Evolutionary conservation across 1,140 invertebrate species (phyloP).

Genomic region (Sesamia nonagrioides): DNA sequence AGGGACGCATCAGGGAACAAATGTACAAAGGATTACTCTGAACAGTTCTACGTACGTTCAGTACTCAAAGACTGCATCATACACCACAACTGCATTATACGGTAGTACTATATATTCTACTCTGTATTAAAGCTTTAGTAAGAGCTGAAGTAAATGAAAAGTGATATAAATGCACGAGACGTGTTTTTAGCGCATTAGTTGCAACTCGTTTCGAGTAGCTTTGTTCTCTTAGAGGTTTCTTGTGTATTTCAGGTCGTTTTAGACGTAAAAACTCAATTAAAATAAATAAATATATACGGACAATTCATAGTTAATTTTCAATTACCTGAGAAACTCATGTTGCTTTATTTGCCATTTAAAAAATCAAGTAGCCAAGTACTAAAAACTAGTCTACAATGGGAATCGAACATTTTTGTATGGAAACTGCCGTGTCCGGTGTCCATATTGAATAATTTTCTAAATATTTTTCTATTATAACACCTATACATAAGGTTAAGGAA

Average conservation of each 20-base stretch:
- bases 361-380: no score
- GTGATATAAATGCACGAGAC: slow-evolving; percentile 24
- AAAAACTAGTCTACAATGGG: no score
- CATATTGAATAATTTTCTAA: no score
- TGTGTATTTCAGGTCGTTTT: background rate
- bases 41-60: slow-evolving; percentile 59
- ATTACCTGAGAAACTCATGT: no score
- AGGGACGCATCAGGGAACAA: slow-evolving; percentile 56
- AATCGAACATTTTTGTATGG: no score
- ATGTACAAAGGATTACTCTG: slow-evolving; percentile 38
- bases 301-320: no score
- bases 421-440: no score
- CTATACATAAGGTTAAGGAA: no score
- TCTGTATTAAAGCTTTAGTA: slow-evolving; percentile 16
- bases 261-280: no score
- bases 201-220: background rate
- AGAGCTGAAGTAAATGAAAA: slow-evolving; percentile 24
- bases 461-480: background rate
- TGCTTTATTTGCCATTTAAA: no score
- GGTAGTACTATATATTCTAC: slow-evolving; percentile 60
- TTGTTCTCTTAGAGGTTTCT: slow-evolving; percentile 11
- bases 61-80: slow-evolving; percentile 78
- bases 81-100: slow-evolving; percentile 81
- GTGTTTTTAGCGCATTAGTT: slow-evolving; percentile 13
- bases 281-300: no score